A percentile compares a stretch with the other conserved stretches of the same genome.
These are phyloP conservation scores for Serripes groenlandicus DNA, from an alignment of 2,888 invertebrate genomes.

Conservation along the genomic window DNA sequence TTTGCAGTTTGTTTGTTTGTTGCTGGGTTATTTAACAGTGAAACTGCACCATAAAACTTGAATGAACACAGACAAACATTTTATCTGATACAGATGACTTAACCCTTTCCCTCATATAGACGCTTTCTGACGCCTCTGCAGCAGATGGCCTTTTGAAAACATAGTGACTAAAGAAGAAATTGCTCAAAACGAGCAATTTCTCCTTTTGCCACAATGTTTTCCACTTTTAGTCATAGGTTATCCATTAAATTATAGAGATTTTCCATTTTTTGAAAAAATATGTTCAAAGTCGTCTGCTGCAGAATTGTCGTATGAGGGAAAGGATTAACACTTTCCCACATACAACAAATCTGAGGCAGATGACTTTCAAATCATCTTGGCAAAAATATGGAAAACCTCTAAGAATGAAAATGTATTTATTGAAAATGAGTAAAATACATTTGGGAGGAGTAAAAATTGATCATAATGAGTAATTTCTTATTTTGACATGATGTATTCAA, in stretches of 20 bases:
- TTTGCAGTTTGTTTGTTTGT: neutral
- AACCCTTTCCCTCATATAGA: neutral
- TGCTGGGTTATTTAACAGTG: neutral
- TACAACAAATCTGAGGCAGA: too few relatives aligned
- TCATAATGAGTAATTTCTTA: neutral
- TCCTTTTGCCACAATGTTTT: neutral
- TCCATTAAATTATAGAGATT: too few relatives aligned
- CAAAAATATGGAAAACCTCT: too few relatives aligned
- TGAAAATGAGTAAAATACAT: neutral
- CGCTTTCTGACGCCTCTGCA: neutral
- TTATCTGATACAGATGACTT: neutral
- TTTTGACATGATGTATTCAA: neutral
- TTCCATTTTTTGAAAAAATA: too few relatives aligned
- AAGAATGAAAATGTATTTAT: too few relatives aligned
- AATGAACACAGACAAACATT: too few relatives aligned
- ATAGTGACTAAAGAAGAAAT: neutral
- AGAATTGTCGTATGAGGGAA: too few relatives aligned
- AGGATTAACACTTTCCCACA: too few relatives aligned
- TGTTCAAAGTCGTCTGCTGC: too few relatives aligned
- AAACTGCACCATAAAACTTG: neutral
- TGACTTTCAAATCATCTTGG: too few relatives aligned
- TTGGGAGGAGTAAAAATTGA: neutral
- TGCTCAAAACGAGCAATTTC: neutral
- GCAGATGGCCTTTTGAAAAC: neutral
- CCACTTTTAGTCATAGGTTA: too few relatives aligned